phyloP scores from a whole-genome alignment of 1,140 invertebrate species.

The Acyrthosiphon pisum region DNA sequence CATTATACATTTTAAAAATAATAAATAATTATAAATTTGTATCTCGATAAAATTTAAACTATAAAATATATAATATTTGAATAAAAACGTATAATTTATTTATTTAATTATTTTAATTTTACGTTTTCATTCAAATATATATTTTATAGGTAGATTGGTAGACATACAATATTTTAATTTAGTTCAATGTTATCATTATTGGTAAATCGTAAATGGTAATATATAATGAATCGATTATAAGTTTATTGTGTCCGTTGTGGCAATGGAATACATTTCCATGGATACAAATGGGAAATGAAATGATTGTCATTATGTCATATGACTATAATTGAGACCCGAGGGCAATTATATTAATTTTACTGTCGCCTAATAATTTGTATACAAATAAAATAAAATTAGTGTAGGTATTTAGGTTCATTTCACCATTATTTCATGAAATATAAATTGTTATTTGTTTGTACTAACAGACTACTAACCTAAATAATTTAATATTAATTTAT shows the following conservation, averaged over 20 bases:
- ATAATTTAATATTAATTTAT: neutral
- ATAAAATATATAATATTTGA: no score
- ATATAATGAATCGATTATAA: neutral
- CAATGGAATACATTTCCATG: conserved; percentile 21
- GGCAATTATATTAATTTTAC: neutral
- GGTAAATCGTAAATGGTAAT: neutral
- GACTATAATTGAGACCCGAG: neutral
- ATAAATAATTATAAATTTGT: neutral
- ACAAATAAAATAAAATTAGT: neutral
- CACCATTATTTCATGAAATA: neutral
- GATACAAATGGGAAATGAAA: conserved; percentile 14
- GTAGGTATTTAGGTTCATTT: neutral
- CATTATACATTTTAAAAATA: neutral
- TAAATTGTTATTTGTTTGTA: neutral
- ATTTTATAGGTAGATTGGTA: no score
- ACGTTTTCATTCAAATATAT: neutral
- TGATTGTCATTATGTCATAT: conserved; percentile 1
- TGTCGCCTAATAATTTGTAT: neutral
- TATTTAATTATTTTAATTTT: neutral
- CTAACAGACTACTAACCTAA: neutral
- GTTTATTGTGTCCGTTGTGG: neutral
- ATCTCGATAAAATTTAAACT: neutral
- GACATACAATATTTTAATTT: neutral
- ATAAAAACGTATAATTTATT: no score
- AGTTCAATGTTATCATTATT: neutral